Conservation (phyloP, 1,140 invertebrate genomes). For the Bactericera cockerelli region DNA sequence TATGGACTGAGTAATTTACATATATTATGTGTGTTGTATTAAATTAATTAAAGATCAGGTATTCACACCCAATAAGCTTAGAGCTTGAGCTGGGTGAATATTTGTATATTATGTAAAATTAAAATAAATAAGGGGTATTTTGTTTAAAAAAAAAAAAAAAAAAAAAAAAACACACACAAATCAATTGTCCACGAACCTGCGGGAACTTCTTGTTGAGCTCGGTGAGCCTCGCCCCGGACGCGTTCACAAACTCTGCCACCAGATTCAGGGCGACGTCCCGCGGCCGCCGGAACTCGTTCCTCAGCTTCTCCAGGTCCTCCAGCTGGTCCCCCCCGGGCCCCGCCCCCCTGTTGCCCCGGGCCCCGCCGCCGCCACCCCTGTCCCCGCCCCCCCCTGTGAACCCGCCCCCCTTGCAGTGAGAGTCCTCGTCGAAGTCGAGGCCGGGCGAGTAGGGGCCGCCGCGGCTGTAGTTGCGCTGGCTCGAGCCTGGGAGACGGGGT, state of each 20-base stretch:
- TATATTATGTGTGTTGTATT: no score
- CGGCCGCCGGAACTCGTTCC: slow-evolving; percentile 80
- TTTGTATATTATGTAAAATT: no score
- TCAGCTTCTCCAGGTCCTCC: slow-evolving; percentile 37
- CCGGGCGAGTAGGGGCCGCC: slow-evolving; percentile 55
- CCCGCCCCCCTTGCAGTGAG: slow-evolving; percentile 70
- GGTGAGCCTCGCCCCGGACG: slow-evolving; percentile 56
- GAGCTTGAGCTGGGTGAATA: no score
- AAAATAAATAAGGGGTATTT: no score
- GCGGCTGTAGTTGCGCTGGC: slow-evolving; percentile 59
- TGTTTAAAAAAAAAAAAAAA: no score
- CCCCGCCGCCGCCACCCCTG: slow-evolving; percentile 38
- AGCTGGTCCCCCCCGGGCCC: not conserved
- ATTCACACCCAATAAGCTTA: no score
- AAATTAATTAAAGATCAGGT: no score
- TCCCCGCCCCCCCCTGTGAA: slow-evolving; percentile 34
- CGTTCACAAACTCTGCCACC: slow-evolving; percentile 79
- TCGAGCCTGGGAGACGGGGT: slow-evolving; percentile 39
- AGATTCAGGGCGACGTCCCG: slow-evolving; percentile 80
- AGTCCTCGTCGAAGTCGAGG: slow-evolving; percentile 76
- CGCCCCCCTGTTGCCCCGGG: slow-evolving; percentile 43
- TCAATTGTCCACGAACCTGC: no score
- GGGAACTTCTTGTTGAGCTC: slow-evolving; percentile 79
- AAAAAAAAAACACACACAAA: no score
- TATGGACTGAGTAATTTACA: no score